Evolutionary conservation across 2,113 vertebrate genomes (phyloP), one percentile per base, ranked within the genome.

Genomic region (Lycaon pictus): DNA sequence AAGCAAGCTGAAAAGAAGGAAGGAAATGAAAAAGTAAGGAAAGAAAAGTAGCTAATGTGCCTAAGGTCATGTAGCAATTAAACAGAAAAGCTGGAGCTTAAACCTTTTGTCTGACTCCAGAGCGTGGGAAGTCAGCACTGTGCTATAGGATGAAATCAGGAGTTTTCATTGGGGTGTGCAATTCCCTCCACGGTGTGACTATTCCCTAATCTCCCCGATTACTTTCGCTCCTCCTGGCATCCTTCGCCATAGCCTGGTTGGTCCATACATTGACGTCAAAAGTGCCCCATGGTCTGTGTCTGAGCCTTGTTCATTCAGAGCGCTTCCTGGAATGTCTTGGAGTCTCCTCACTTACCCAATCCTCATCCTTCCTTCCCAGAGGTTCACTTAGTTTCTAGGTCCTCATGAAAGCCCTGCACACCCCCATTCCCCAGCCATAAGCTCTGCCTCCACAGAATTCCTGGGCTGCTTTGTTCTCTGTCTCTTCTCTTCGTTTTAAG

Each of bases 291-390:
- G 81, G 8, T 65, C 32, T n/a, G 7, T 9, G 43, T n/a, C n/a
- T 65, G 48, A 80, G 43, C 5, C 11, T 58, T n/a, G 35, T 3
- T 80, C 27, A 29, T 7, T 29, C 9, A 10, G 12, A 55, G 23
- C n/a, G 25, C 56, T 93, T 76, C 20, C 53, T 37, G 35, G 56
- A 17, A 5, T 23, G 27, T 27, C 53, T 16, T 63, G 2, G 2
- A 1, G 1, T 43, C 60, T 72, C 35, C 11, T 29, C 1, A 0
- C 20, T 19, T 27, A 12, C 16, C 51, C 12, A 27, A 2, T 22
- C 19, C 37, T 25, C 65, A 27, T 4, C 1, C 32, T n/a, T 76
- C 56, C 10, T 37, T 62, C 29, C 5, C 15, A 7, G 65, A 20
- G 35, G 3, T 19, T 67, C 77, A 8, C 60, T 60, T 35, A 32